Evolutionary conservation across 1,140 invertebrate species (phyloP), one percentile per base, ranked within the genome.

Genomic region (Drosophila mojavensis): DNA sequence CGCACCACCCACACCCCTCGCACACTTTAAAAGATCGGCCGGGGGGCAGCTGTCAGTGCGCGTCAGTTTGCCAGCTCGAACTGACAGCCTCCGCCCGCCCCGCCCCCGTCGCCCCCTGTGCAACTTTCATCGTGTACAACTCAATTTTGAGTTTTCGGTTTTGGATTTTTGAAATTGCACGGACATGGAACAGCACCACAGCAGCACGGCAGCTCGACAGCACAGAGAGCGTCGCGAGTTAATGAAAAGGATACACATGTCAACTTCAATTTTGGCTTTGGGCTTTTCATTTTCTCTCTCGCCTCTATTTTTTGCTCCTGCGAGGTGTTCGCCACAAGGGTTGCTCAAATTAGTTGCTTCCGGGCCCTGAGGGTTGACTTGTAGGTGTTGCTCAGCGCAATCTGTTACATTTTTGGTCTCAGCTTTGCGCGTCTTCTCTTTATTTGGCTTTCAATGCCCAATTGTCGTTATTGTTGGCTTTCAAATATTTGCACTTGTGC

Each of bases 231-330:
- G 84, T 88, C 81, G 84, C 78, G 89, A 91, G 84, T 91, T 91
- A 91, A 91, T 91, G 89, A 91, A 91, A 91, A 91, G 89, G 89
- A 91, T 91, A 91, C 89, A 91, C 89, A 91, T 91, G 89, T 91
- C 89, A 91, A 89, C 81, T 91, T 82, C 75, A 91, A 91, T 91
- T 91, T 89, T 75, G 75, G 76, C 79, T 86, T 61, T 65, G 47
- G 56, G 48, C 50, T 75, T 76, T 66, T 43, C 67, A 75, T 66
- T 82, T 78, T 60, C 62, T 64, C 62, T 64, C 41, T 55, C 68
- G 66, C 51, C 48, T 70, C 33, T 9, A 33, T 75, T 66, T 77
- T 78, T 59, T 65, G 41, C 50, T 47, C 50, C 55, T 55, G 64
- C 53, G 78, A 83, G 80, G 84, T 89, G 84, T 88, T 89, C 78